phyloP scores from a whole-genome alignment of 2,888 invertebrate species.

The Caenorhabditis auriculariae region DNA sequence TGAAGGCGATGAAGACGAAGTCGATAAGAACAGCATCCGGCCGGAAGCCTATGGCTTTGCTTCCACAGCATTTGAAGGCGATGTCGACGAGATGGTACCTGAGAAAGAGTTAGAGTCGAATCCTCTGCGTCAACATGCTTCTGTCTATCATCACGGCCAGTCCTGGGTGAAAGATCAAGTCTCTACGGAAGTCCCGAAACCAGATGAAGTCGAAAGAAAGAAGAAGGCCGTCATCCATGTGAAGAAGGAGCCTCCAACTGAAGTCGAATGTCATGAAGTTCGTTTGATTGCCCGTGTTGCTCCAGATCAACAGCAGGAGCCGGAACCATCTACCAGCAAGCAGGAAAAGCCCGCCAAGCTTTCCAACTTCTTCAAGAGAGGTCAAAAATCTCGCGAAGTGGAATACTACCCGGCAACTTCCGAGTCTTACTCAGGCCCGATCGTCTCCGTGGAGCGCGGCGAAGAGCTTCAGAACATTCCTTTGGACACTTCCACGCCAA shows the following conservation, averaged over 20 bases:
- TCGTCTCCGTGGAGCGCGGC: conserved; percentile 9
- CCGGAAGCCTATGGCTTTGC: conserved; percentile 14
- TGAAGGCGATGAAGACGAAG: conserved; percentile 34
- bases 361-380: conserved; percentile 10
- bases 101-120: conserved; percentile 16
- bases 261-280: conserved; percentile 13
- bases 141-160: conserved; percentile 28
- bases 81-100: conserved; percentile 20
- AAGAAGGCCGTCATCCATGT: conserved; percentile 2
- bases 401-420: conserved; percentile 8
- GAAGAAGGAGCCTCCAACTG: conserved; percentile 1
- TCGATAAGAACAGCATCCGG: conserved; percentile 9
- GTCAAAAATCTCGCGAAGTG: conserved; percentile 10
- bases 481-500: too few relatives aligned
- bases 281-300: conserved; percentile 15
- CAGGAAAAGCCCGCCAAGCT: conserved; percentile 7
- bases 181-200: not conserved
- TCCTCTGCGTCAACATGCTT: conserved; percentile 16
- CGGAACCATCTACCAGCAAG: not conserved
- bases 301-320: conserved; percentile 6
- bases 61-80: conserved; percentile 15
- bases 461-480: conserved; percentile 13
- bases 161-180: conserved; percentile 13
- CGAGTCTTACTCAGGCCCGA: conserved; percentile 8
- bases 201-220: conserved; percentile 3